A percentile compares a stretch with the other conserved stretches of the same genome.
These are phyloP conservation scores for Toxotes chatareus DNA, from an alignment of 2,113 vertebrate genomes.

Conservation along the genomic window DNA sequence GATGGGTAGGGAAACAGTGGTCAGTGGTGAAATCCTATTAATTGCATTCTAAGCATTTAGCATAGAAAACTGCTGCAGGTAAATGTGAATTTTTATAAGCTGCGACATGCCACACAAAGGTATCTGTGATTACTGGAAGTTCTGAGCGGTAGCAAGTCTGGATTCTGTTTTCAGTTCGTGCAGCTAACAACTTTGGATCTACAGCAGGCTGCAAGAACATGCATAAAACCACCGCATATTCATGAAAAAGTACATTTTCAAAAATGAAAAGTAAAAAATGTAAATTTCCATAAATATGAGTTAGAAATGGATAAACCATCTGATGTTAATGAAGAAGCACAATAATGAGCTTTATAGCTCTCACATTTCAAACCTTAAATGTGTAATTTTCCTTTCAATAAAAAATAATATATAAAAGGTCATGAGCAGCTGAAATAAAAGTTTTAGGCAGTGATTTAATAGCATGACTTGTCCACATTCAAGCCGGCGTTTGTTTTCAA, in stretches of 20 bases:
- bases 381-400: no score
- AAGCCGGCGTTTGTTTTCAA: background rate
- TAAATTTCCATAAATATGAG: background rate
- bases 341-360: background rate
- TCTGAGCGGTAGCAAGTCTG: background rate
- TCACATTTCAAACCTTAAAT: background rate
- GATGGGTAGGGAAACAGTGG: constrained; percentile 18
- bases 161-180: background rate
- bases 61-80: constrained; percentile 1
- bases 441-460: background rate
- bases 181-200: background rate
- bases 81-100: background rate
- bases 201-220: background rate
- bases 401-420: no score
- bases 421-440: background rate
- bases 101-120: background rate
- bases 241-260: background rate
- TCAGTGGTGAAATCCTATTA: constrained; percentile 35
- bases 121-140: background rate
- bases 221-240: background rate
- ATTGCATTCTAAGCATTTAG: background rate
- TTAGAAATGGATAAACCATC: background rate
- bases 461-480: background rate
- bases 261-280: background rate
- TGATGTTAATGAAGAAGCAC: background rate